phyloP scores from a whole-genome alignment of 2,113 vertebrate genomes.

The Rutilus rutilus region DNA sequence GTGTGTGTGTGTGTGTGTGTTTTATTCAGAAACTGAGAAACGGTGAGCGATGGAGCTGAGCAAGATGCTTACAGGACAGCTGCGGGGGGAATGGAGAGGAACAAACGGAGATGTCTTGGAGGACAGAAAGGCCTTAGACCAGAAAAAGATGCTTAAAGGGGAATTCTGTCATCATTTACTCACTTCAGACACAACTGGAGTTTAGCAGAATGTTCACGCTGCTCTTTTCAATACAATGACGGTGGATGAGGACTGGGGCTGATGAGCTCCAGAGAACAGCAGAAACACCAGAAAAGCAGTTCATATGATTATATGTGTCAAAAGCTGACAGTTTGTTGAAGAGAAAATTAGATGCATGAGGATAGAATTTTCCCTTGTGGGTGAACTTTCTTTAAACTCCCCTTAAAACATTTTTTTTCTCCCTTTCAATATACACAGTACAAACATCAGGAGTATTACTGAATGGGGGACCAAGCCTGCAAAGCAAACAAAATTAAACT shows the following conservation, averaged over 20 bases:
- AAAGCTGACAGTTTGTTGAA: background rate
- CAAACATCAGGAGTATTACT: background rate
- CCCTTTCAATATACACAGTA: background rate
- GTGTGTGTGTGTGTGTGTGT: constrained; percentile 18
- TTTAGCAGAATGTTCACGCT: background rate
- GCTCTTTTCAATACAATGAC: background rate
- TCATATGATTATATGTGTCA: background rate
- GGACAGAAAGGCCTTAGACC: constrained; percentile 15
- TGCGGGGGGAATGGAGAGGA: background rate
- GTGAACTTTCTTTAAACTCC: background rate
- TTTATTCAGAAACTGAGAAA: constrained; percentile 13
- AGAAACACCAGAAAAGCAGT: background rate
- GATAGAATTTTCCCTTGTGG: background rate
- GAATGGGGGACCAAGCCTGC: background rate
- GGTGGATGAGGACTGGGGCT: background rate
- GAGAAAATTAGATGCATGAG: background rate
- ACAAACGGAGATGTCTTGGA: background rate
- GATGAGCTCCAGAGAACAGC: background rate
- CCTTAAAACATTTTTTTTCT: background rate
- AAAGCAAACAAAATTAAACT: background rate
- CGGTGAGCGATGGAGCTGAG: constrained; percentile 8
- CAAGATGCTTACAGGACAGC: constrained; percentile 17
- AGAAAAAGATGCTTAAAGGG: background rate
- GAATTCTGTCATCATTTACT: background rate
- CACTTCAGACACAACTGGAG: background rate